phyloP scores from a whole-genome alignment of 2,888 invertebrate species.

The Cephus pygmeus region DNA sequence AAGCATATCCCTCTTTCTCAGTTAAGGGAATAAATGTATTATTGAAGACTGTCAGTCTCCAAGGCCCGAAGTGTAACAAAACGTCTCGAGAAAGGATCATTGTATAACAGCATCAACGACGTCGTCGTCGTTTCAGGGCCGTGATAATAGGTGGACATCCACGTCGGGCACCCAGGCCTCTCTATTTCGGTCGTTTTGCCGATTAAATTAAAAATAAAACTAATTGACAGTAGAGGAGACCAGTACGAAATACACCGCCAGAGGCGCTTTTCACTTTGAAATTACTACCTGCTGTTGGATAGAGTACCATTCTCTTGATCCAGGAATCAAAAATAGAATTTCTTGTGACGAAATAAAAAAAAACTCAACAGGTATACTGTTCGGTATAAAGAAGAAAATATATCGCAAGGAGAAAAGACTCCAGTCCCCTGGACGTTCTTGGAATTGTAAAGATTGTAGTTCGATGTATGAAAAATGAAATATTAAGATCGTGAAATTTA shows the following conservation, averaged over 20 bases:
- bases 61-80: neutral
- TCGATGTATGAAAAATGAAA: too few species aligned
- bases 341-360: neutral
- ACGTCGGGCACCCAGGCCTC: neutral
- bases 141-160: conserved; percentile 21
- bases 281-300: neutral
- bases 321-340: neutral
- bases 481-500: too few species aligned
- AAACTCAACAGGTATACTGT: neutral
- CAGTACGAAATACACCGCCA: neutral
- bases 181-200: neutral
- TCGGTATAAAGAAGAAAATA: neutral
- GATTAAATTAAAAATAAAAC: neutral
- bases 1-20: neutral
- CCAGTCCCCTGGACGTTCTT: conserved; percentile 21
- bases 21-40: neutral
- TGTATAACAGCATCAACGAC: conserved; percentile 33
- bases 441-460: conserved; percentile 10
- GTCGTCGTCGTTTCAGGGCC: conserved; percentile 23
- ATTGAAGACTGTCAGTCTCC: neutral
- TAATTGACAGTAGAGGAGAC: neutral
- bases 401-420: conserved; percentile 19
- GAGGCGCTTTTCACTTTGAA: neutral
- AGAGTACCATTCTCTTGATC: neutral
- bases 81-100: conserved; percentile 10